A percentile compares a stretch with the other conserved stretches of the same genome.
phyloP scores from a whole-genome alignment of 2,888 invertebrate genomes.

The Spilarctia lutea region DNA sequence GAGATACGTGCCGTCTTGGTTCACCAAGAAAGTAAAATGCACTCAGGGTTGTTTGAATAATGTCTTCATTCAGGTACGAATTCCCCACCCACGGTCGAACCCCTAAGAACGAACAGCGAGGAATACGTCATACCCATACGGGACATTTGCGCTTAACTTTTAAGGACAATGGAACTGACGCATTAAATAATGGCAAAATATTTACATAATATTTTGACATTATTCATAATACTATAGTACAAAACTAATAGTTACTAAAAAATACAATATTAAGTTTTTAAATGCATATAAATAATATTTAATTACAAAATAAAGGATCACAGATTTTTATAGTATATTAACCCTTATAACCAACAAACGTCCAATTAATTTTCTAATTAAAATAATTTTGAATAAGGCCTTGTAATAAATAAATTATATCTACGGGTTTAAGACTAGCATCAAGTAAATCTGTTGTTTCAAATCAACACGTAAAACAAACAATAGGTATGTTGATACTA shows the following conservation, averaged over 20 bases:
- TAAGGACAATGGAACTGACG: not conserved
- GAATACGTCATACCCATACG: not conserved
- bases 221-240: not conserved
- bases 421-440: not conserved
- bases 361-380: not conserved
- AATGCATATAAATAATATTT: not conserved
- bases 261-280: not conserved
- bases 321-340: not conserved
- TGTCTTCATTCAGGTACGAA: not conserved
- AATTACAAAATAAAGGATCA: not conserved
- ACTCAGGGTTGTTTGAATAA: too few species aligned
- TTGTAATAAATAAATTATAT: not conserved
- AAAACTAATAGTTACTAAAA: not conserved
- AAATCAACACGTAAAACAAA: too few species aligned
- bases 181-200: too few species aligned
- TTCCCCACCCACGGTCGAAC: too few species aligned
- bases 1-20: too few species aligned
- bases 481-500: too few species aligned
- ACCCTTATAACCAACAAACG: not conserved
- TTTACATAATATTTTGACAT: not conserved
- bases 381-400: not conserved
- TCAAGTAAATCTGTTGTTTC: too few species aligned
- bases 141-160: not conserved
- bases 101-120: too few species aligned
- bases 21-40: too few species aligned